These are phyloP conservation scores for Castor canadensis DNA, from an alignment of 2,113 vertebrate species.

Conservation along the genomic window DNA sequence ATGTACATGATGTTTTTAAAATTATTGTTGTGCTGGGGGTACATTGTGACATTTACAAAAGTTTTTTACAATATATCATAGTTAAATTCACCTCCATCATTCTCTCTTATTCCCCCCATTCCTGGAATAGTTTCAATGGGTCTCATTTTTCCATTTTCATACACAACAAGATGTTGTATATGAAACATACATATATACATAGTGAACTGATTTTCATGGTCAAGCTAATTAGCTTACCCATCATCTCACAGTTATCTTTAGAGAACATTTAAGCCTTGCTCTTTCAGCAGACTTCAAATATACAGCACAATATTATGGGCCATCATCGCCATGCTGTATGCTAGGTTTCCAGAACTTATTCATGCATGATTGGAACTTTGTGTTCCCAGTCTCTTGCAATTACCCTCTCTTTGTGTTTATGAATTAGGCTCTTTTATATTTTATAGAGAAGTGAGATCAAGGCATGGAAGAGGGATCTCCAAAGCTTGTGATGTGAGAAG, in stretches of 20 bases:
- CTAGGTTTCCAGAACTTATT: not conserved
- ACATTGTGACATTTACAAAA: too few relatives aligned
- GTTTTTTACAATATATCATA: too few relatives aligned
- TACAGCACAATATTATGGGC: not conserved
- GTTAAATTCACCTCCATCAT: too few relatives aligned
- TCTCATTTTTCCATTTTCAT: too few relatives aligned
- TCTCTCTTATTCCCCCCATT: too few relatives aligned
- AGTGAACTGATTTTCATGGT: too few relatives aligned
- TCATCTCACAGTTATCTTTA: not conserved
- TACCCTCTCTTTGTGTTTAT: not conserved
- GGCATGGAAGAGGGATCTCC: not conserved
- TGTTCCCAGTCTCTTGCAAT: not conserved
- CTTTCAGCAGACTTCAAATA: not conserved
- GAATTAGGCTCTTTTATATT: not conserved
- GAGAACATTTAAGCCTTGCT: not conserved
- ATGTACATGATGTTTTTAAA: not conserved
- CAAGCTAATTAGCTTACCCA: not conserved
- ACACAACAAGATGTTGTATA: too few relatives aligned
- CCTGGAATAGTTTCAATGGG: too few relatives aligned
- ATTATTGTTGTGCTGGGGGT: too few relatives aligned
- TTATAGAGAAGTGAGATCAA: not conserved
- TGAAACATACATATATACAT: too few relatives aligned
- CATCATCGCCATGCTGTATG: too few relatives aligned
- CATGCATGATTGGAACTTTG: too few relatives aligned
- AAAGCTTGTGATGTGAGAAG: not conserved